These are phyloP conservation scores for Burhinus bistriatus DNA, from an alignment of 2,113 vertebrate species.

Conservation along the genomic window DNA sequence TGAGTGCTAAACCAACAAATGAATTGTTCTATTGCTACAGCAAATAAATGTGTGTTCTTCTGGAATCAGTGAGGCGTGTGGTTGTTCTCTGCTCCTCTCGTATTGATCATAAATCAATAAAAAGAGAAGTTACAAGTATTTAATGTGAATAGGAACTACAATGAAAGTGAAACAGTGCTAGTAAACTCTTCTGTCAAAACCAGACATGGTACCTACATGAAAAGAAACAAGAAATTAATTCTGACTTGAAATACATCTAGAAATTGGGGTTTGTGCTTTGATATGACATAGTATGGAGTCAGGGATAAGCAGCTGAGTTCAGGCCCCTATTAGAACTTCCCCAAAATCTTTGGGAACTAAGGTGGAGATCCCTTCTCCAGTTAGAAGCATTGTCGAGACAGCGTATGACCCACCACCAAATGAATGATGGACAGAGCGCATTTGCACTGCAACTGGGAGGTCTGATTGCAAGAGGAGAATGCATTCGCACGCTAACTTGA, in stretches of 20 bases:
- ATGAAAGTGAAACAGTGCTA: neutral
- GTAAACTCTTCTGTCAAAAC: neutral
- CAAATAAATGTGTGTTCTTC: neutral
- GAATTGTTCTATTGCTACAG: neutral
- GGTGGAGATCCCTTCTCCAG: neutral
- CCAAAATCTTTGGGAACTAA: neutral
- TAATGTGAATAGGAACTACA: neutral
- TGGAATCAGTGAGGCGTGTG: neutral
- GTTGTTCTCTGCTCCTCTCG: neutral
- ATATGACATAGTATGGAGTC: neutral
- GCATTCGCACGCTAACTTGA: neutral
- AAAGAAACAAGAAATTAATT: neutral
- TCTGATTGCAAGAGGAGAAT: neutral
- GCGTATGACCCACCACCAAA: too few species aligned
- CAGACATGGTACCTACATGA: neutral
- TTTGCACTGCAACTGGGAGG: neutral
- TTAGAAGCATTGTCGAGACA: neutral
- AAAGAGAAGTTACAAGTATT: neutral
- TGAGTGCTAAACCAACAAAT: neutral
- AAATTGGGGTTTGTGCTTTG: neutral
- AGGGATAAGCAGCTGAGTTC: neutral
- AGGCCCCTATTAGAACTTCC: neutral
- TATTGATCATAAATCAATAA: neutral
- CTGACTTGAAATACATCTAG: neutral
- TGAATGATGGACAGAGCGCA: neutral